phyloP scores from a whole-genome alignment of 1,140 invertebrate genomes.

The Eulimnadia texana region DNA sequence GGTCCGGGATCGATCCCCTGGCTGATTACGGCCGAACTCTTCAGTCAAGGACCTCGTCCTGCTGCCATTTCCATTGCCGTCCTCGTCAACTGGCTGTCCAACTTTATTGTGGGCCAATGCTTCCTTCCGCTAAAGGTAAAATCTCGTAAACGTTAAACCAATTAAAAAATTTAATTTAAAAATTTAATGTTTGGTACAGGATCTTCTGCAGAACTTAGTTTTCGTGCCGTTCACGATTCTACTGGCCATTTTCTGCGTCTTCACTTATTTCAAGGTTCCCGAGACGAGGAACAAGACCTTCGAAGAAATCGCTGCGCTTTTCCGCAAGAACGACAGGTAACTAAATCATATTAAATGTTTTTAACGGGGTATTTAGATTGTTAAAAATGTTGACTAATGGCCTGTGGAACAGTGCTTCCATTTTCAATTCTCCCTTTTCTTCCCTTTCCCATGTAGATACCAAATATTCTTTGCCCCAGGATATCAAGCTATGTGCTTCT shows the following conservation, averaged over 20 bases:
- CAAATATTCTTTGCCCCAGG: no score
- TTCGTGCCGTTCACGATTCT: constrained; percentile 95
- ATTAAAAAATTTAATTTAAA: not conserved
- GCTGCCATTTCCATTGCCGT: constrained; percentile 96
- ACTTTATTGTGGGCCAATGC: constrained; percentile 89
- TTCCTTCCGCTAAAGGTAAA: constrained; percentile 40
- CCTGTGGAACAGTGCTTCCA: no score
- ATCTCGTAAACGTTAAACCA: not conserved
- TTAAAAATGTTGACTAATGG: no score
- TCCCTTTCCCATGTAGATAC: no score
- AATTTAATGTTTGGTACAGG: constrained; percentile 42
- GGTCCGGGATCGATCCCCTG: constrained; percentile 94
- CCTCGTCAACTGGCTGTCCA: constrained; percentile 94
- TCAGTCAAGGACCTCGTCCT: constrained; percentile 88
- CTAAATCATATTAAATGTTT: no score
- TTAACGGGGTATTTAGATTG: no score
- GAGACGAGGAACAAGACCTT: constrained; percentile 98
- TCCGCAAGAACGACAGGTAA: constrained; percentile 41
- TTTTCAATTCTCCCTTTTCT: no score
- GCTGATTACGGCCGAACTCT: constrained; percentile 97
- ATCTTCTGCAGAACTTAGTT: constrained; percentile 78
- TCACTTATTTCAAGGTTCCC: constrained; percentile 93
- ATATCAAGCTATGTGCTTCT: no score
- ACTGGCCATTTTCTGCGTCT: constrained; percentile 90
- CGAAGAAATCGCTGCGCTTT: constrained; percentile 86